Evolutionary conservation across 2,113 vertebrate species (phyloP), one percentile per base, ranked within the genome.

Genomic region (Saccopteryx bilineata): DNA sequence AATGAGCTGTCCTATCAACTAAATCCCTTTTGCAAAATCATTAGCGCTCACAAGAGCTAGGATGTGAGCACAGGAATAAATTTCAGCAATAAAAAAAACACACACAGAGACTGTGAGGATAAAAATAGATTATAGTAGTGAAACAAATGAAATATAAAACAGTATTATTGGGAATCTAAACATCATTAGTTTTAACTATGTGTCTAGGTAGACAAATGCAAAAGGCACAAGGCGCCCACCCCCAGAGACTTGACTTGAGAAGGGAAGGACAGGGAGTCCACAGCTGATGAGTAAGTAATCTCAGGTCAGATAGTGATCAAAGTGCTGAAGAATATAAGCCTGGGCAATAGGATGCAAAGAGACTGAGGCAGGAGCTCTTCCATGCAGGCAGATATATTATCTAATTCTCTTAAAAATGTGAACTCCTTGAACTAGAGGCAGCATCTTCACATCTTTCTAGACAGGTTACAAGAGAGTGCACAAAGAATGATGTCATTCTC

Each of bases 311-410:
- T 0, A 19, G 33, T 24, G 61, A 48, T 10, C 33, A 23, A 50
- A 5, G 74, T 24, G n/a, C 76, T 50, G 24, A 21, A 21, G 71
- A 28, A 48, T 76, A 56, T 39, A 5, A 48, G 48, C 69, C 11
- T 1, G 15, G 54, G 14, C 54, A 31, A 5, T 31, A 26, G 60
- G 39, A 60, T 0, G 0, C n/a, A 74, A 46, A 71, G 54, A 24
- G 13, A 28, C 9, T 0, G 1, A 5, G 60, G 15, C 10, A 17
- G 17, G 65, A 17, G 31, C 39, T 17, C 2, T 15, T 46, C 33
- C 52, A 19, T 0, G 1, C 2, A 2, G 3, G 28, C 2, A 1
- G 2, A 0, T 0, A 5, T 11, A 19, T 13, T 56, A 87, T 28
- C 79, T 5, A 33, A 48, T 33, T 39, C 52, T 10, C 39, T 17